Evolutionary conservation across 2,113 vertebrate species (phyloP).

Genomic region (Myiopsitta monachus): DNA sequence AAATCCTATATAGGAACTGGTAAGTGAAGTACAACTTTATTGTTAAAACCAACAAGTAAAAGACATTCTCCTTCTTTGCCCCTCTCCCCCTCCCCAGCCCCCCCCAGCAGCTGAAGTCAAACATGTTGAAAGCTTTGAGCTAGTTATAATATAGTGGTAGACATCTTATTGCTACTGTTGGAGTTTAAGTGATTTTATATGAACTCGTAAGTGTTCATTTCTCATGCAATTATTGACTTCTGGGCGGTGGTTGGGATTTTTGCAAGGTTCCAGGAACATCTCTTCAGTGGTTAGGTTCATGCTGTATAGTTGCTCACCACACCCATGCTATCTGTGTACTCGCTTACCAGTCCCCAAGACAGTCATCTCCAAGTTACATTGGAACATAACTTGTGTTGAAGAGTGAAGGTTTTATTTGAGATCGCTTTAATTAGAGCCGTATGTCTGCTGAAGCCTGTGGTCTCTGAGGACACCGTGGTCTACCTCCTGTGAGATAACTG

Average conservation of each 20-base stretch:
- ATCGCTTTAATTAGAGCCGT: neutral
- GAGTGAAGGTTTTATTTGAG: neutral
- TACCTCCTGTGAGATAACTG: neutral
- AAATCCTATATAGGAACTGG: conserved; percentile 87
- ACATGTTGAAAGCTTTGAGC: neutral
- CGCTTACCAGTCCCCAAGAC: neutral
- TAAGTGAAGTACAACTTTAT: conserved; percentile 66
- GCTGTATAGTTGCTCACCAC: neutral
- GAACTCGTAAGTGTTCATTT: neutral
- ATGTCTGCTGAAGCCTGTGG: neutral
- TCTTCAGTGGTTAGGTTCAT: neutral
- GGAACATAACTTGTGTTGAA: neutral
- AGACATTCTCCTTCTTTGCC: neutral
- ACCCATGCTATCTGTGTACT: neutral
- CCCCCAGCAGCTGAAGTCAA: neutral
- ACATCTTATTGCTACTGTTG: neutral
- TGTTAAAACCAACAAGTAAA: neutral
- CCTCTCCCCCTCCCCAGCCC: rapidly evolving
- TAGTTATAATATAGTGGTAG: neutral
- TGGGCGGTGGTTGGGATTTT: neutral
- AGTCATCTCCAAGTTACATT: neutral
- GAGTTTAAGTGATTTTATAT: neutral
- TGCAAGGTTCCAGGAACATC: neutral
- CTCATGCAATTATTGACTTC: neutral
- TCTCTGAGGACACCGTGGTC: neutral